Evolutionary conservation across 2,888 invertebrate species (phyloP).

Genomic region (Blastobasis adustella): DNA sequence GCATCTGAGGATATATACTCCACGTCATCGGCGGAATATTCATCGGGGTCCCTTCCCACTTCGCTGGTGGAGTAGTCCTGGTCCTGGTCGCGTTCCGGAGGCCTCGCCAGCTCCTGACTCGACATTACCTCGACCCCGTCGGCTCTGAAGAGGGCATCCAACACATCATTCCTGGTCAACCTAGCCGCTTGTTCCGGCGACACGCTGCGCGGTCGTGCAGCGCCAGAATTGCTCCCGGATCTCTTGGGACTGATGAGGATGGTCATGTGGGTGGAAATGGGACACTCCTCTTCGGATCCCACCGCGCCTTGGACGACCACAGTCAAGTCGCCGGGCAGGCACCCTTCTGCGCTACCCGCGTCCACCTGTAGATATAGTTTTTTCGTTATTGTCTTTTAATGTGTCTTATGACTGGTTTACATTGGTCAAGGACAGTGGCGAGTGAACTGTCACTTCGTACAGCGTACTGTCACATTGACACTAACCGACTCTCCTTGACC

Average conservation of each 20-base stretch:
- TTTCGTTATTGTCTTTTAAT: too few relatives aligned
- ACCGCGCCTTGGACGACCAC: constrained; percentile 9
- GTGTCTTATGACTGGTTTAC: too few relatives aligned
- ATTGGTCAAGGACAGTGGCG: too few relatives aligned
- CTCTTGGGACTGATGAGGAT: constrained; percentile 42
- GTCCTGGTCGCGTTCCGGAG: constrained; percentile 21
- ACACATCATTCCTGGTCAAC: constrained; percentile 30
- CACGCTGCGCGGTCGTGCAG: constrained; percentile 6
- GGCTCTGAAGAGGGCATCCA: constrained; percentile 37
- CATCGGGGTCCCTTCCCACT: constrained; percentile 18
- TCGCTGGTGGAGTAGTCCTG: constrained; percentile 22
- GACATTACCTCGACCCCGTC: constrained; percentile 25
- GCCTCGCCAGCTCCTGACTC: constrained; percentile 22
- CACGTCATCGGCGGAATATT: constrained; percentile 42
- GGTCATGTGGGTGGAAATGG: constrained; percentile 31
- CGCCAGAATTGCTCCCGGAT: not conserved
- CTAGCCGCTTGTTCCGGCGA: constrained; percentile 24
- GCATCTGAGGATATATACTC: constrained; percentile 22
- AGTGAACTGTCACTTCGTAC: too few relatives aligned
- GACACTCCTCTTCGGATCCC: constrained; percentile 14
- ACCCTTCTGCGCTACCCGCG: too few relatives aligned
- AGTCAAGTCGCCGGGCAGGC: constrained; percentile 12
- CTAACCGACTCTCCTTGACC: too few relatives aligned
- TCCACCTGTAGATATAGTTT: too few relatives aligned
- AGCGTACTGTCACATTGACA: too few relatives aligned